Conservation (phyloP, 2,113 vertebrate species). For the Synchiropus splendidus region DNA sequence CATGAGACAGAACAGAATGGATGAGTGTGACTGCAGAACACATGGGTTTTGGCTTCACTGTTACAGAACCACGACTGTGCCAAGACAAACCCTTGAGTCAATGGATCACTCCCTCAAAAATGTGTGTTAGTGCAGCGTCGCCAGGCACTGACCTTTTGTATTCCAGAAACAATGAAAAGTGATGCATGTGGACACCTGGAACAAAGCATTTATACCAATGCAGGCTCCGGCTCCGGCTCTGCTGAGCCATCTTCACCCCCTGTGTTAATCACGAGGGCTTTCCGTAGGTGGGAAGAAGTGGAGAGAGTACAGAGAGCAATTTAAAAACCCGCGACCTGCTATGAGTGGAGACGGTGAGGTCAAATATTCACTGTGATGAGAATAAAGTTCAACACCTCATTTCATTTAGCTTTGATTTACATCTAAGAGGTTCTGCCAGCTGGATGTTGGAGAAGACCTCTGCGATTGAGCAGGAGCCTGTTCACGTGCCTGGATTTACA, state of each 20-base stretch:
- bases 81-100: conserved; percentile 25
- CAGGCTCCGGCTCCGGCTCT: too few species aligned
- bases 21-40: too few species aligned
- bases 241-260: too few species aligned
- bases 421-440: conserved; percentile 5
- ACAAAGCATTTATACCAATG: conserved; percentile 14
- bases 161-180: conserved; percentile 26
- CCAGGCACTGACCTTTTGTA: conserved; percentile 22
- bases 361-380: conserved; percentile 18
- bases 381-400: conserved; percentile 16
- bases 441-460: conserved; percentile 1
- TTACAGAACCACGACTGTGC: conserved; percentile 4
- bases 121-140: conserved; percentile 22
- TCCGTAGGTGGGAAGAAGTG: conserved; percentile 22
- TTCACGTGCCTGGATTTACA: conserved; percentile 6
- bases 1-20: too few species aligned
- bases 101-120: conserved; percentile 28
- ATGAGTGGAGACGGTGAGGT: conserved; percentile 12
- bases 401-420: conserved; percentile 20
- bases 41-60: conserved; percentile 2
- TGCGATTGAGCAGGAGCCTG: conserved; percentile 4
- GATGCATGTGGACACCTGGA: conserved; percentile 29
- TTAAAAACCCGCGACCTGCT: conserved; percentile 30
- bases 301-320: conserved; percentile 23
- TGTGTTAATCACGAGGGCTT: not conserved